Percentiles rank a stretch among this genome's conserved stretches.
Evolutionary conservation across 2,888 invertebrate species (phyloP).

Genomic region (Portevinia maculata): DNA sequence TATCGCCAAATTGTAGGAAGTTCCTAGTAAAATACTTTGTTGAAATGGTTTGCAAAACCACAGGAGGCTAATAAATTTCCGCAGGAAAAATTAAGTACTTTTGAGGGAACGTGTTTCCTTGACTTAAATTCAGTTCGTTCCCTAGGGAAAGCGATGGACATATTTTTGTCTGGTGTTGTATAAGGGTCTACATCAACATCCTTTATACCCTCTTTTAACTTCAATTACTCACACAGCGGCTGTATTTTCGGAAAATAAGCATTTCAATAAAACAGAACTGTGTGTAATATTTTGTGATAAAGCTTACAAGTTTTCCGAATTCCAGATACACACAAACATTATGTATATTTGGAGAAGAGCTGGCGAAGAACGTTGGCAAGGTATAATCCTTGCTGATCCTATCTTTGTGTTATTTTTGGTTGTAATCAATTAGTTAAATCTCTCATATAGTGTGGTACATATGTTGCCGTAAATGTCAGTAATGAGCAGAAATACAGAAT

Average conservation of each 20-base stretch:
- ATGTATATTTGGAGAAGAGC: neutral
- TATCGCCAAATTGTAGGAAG: too few species aligned
- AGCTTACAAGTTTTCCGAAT: neutral
- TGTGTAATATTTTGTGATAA: neutral
- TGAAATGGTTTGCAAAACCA: too few species aligned
- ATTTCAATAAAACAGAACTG: slow-evolving; percentile 6
- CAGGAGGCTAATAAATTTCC: too few species aligned
- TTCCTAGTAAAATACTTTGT: too few species aligned
- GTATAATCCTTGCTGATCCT: slow-evolving; percentile 4
- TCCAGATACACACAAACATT: neutral
- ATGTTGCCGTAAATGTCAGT: slow-evolving; percentile 18
- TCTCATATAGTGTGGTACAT: neutral
- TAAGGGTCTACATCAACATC: too few species aligned
- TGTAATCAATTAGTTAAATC: slow-evolving; percentile 12
- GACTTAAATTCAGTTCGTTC: too few species aligned
- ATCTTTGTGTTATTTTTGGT: slow-evolving; percentile 1
- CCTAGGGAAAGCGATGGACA: too few species aligned
- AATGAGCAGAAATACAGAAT: slow-evolving; percentile 10
- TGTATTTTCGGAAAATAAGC: neutral
- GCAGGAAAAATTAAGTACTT: too few species aligned
- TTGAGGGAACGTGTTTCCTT: too few species aligned
- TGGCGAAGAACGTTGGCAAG: neutral
- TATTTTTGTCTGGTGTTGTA: too few species aligned
- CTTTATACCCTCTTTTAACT: too few species aligned
- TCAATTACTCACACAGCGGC: too few species aligned